Evolutionary conservation across 2,113 vertebrate genomes (phyloP).

Genomic region (Monopterus albus): DNA sequence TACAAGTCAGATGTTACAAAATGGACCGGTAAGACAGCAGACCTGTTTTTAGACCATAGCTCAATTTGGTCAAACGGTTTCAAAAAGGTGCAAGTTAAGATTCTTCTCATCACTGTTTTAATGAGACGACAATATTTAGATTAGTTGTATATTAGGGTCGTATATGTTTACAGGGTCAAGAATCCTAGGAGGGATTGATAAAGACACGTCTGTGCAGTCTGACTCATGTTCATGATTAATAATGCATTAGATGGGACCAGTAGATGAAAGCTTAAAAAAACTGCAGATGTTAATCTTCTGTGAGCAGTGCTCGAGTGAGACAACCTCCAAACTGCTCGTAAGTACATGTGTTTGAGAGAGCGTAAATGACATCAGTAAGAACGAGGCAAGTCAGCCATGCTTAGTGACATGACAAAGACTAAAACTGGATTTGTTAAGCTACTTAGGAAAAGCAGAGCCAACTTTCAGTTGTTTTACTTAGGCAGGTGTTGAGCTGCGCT

Average conservation of each 20-base stretch:
- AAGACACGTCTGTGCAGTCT: too few relatives aligned
- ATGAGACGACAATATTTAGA: too few relatives aligned
- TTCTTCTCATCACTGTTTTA: too few relatives aligned
- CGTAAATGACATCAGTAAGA: constrained; percentile 9
- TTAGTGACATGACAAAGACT: constrained; percentile 39
- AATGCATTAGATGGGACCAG: not conserved
- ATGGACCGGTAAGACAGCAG: too few relatives aligned
- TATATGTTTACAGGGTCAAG: not conserved
- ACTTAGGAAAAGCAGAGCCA: constrained; percentile 16
- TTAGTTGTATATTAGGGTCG: too few relatives aligned
- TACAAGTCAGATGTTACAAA: too few relatives aligned
- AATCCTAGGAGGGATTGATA: not conserved
- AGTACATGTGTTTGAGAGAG: constrained; percentile 1
- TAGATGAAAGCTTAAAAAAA: not conserved
- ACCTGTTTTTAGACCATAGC: too few relatives aligned
- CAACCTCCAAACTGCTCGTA: not conserved
- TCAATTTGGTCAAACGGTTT: too few relatives aligned
- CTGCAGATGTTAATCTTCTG: constrained; percentile 8
- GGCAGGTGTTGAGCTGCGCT: too few relatives aligned
- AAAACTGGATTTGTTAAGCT: constrained; percentile 44
- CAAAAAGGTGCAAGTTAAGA: too few relatives aligned
- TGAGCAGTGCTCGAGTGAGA: not conserved
- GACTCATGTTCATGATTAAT: not conserved
- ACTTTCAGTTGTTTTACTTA: too few relatives aligned
- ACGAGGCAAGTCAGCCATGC: constrained; percentile 32